These are phyloP conservation scores for Antennarius maculatus DNA, from an alignment of 2,797 vertebrate genomes.

Conservation along the genomic window DNA sequence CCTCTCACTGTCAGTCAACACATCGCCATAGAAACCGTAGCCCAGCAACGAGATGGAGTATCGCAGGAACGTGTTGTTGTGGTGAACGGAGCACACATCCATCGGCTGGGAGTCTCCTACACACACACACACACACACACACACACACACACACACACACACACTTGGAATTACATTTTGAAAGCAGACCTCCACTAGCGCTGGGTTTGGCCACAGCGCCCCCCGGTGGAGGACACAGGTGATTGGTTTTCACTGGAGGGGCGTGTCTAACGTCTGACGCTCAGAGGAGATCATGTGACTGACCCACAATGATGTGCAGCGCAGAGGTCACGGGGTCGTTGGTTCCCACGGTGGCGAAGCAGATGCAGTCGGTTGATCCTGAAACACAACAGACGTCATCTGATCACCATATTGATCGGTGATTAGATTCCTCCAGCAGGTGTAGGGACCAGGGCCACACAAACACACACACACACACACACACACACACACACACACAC, in stretches of 20 bases:
- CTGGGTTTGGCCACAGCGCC: no score
- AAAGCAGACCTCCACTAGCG: no score
- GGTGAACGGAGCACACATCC: conserved; percentile 91
- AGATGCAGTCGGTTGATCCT: conserved; percentile 97
- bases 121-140: conserved; percentile 7
- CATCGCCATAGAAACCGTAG: conserved; percentile 95
- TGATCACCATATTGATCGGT: no score
- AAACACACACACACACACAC: no score
- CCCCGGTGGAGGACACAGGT: no score
- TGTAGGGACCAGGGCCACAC: no score
- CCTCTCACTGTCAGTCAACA: conserved; percentile 92
- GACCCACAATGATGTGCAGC: conserved; percentile 93
- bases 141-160: not conserved
- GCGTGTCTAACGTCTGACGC: no score
- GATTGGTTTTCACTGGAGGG: no score
- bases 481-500: no score
- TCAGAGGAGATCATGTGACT: conserved; percentile 49
- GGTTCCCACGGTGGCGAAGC: conserved; percentile 91
- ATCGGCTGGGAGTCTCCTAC: conserved; percentile 92
- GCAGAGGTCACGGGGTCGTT: conserved; percentile 94
- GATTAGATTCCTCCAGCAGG: no score
- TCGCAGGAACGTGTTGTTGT: conserved; percentile 85
- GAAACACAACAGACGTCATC: conserved; percentile 9
- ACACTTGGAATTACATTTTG: no score
- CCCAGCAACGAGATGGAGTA: conserved; percentile 93